phyloP scores from a whole-genome alignment of 1,140 invertebrate species.

The Drosophila auraria region DNA sequence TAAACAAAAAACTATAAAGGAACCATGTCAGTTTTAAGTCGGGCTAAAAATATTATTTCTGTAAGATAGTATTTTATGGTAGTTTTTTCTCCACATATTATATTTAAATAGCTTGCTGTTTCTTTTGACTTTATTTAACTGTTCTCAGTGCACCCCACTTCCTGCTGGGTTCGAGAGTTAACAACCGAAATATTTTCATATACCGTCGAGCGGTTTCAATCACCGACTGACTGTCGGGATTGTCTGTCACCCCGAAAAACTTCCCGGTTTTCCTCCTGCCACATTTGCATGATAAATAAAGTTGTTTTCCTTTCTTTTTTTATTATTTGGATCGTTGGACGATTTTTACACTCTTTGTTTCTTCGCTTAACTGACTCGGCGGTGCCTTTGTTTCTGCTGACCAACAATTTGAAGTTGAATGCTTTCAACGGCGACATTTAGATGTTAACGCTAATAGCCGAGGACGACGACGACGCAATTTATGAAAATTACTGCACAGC shows the following conservation, averaged over 20 bases:
- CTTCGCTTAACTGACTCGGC: constrained; percentile 36
- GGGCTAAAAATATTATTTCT: too few species aligned
- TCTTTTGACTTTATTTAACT: too few species aligned
- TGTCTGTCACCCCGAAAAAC: constrained; percentile 13
- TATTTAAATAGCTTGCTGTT: background rate
- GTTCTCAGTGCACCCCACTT: constrained; percentile 15
- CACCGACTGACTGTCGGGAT: constrained; percentile 51
- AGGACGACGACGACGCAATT: constrained; percentile 68
- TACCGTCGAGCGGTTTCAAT: constrained; percentile 56
- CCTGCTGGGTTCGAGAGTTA: constrained; percentile 57
- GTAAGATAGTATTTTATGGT: too few species aligned
- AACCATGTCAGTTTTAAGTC: too few species aligned
- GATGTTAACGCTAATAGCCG: constrained; percentile 77
- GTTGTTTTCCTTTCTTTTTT: constrained; percentile 39
- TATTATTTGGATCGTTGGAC: constrained; percentile 33
- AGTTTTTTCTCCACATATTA: background rate
- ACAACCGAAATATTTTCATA: constrained; percentile 73
- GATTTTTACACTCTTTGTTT: constrained; percentile 40
- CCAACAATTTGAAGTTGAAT: constrained; percentile 53
- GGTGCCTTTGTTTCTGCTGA: constrained; percentile 36
- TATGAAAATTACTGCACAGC: constrained; percentile 77
- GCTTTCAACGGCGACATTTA: constrained; percentile 70
- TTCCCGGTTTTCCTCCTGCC: constrained; percentile 23
- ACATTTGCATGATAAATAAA: constrained; percentile 76
- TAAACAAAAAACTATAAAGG: background rate